Evolutionary conservation across 64 coral and sea anemone species (phyloP).

Genomic region (Montipora cactus): DNA sequence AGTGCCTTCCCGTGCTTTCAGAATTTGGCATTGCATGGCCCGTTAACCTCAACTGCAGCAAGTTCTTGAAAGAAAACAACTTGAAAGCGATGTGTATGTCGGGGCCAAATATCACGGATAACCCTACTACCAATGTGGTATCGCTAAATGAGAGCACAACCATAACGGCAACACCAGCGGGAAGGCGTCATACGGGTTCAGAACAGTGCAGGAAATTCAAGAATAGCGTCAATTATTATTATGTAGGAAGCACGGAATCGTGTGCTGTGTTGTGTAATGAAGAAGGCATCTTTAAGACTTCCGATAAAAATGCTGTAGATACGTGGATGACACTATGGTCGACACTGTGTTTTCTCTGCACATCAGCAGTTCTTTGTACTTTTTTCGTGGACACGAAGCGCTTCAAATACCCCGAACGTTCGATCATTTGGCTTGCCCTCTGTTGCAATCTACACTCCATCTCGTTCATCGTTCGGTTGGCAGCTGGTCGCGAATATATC

Average conservation of each 20-base stretch:
- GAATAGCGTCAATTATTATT: conserved; percentile 95
- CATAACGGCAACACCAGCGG: not conserved
- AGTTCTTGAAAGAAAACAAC: conserved; percentile 78
- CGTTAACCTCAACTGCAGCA: conserved; percentile 79
- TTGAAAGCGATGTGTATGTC: conserved; percentile 94
- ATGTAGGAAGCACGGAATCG: conserved; percentile 79
- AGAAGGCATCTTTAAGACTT: conserved; percentile 91
- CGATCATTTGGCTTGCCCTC: conserved; percentile 87
- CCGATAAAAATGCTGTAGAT: conserved; percentile 87
- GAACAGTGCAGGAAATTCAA: conserved; percentile 97
- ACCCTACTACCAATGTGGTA: not conserved
- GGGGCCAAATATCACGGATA: conserved; percentile 82
- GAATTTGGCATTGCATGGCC: conserved; percentile 93
- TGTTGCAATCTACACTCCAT: conserved; percentile 93
- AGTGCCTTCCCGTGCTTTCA: conserved; percentile 76
- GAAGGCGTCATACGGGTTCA: conserved; percentile 53
- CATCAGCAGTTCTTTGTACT: conserved; percentile 73
- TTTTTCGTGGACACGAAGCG: conserved; percentile 86
- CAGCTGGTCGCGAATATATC: conserved; percentile 81
- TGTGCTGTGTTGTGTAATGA: conserved; percentile 88
- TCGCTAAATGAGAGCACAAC: conserved; percentile 10
- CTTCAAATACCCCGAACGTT: conserved; percentile 91
- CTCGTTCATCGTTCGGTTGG: conserved; percentile 82
- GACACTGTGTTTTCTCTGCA: conserved; percentile 94
- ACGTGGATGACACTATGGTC: conserved; percentile 93